These are phyloP conservation scores for Elephas maximus DNA, from an alignment of 2,113 vertebrate genomes.

Conservation along the genomic window DNA sequence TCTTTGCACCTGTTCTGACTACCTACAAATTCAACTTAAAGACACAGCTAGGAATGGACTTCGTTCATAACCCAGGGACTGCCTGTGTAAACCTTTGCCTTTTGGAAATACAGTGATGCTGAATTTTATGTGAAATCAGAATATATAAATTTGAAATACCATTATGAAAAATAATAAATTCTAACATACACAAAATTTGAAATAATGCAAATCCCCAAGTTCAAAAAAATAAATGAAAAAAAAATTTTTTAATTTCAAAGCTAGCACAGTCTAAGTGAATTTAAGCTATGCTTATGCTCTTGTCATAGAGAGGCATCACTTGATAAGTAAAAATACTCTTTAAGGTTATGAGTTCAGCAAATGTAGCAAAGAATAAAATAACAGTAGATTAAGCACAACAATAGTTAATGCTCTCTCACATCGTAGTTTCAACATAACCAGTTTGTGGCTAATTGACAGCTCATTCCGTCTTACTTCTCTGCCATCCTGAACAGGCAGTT, in stretches of 20 bases:
- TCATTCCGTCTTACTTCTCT: neutral
- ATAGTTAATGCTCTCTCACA: neutral
- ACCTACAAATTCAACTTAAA: no score
- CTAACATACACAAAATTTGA: conserved; percentile 24
- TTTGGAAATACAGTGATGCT: neutral
- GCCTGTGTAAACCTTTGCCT: neutral
- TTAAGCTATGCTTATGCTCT: conserved; percentile 14
- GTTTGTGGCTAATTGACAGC: neutral
- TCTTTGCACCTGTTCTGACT: no score
- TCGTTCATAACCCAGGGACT: no score
- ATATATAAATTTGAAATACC: conserved; percentile 31
- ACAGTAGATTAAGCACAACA: neutral
- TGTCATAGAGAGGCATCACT: neutral
- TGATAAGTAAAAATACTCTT: neutral
- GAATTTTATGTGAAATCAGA: conserved; percentile 9
- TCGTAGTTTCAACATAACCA: neutral
- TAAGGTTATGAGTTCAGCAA: neutral
- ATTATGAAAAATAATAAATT: conserved; percentile 29
- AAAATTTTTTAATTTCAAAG: neutral
- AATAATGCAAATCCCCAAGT: neutral
- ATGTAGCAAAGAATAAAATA: neutral
- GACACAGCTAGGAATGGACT: no score
- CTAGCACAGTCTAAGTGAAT: neutral
- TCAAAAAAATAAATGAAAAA: conserved; percentile 13
- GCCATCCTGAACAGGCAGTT: neutral